phyloP scores from a whole-genome alignment of 1,140 invertebrate genomes.

The Catajapyx aquilonaris region DNA sequence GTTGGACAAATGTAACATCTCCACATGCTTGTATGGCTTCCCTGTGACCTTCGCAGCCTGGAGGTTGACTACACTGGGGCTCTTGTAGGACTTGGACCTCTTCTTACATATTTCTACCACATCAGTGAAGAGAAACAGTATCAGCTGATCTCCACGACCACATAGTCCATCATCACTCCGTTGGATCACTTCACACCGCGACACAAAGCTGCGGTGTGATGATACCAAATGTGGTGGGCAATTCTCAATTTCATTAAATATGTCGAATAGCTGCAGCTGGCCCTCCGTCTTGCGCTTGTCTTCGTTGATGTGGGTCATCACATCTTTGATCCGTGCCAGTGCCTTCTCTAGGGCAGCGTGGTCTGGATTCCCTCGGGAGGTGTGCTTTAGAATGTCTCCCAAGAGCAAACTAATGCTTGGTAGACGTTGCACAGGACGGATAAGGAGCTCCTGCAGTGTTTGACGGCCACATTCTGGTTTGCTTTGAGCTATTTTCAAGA shows the following conservation, averaged over 20 bases:
- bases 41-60: slow-evolving; percentile 29
- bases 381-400: slow-evolving; percentile 87
- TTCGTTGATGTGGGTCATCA: slow-evolving; percentile 91
- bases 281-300: slow-evolving; percentile 89
- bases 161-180: slow-evolving; percentile 64
- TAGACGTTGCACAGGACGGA: slow-evolving; percentile 87
- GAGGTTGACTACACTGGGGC: slow-evolving; percentile 33
- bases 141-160: slow-evolving; percentile 64
- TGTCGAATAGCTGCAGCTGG: slow-evolving; percentile 87
- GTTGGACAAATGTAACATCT: slow-evolving; percentile 61
- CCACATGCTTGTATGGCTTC: slow-evolving; percentile 79
- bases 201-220: slow-evolving; percentile 71
- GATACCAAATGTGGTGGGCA: slow-evolving; percentile 83
- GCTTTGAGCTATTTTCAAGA: slow-evolving; percentile 85
- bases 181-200: slow-evolving; percentile 72
- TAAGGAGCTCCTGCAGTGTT: slow-evolving; percentile 81
- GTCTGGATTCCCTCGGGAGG: slow-evolving; percentile 64
- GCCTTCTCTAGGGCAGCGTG: slow-evolving; percentile 63
- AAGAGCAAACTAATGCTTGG: slow-evolving; percentile 85
- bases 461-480: slow-evolving; percentile 88
- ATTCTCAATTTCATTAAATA: slow-evolving; percentile 93
- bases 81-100: slow-evolving; percentile 48
- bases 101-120: slow-evolving; percentile 80
- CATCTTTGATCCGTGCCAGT: slow-evolving; percentile 67
- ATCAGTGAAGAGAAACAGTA: slow-evolving; percentile 84